phyloP scores from a whole-genome alignment of 2,113 vertebrate species.

The Hemiscyllium ocellatum region DNA sequence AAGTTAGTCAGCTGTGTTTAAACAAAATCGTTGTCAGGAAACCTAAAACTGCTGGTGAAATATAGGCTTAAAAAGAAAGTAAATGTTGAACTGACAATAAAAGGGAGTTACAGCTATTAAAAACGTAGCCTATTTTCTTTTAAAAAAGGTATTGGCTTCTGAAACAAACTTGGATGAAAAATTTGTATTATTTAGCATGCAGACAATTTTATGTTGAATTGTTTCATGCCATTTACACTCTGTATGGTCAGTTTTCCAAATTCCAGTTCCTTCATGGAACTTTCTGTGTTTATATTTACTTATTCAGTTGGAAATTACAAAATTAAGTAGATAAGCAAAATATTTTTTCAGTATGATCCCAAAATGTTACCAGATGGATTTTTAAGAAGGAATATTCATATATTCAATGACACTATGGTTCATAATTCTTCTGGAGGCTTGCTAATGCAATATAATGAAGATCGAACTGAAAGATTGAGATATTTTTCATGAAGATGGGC shows the following conservation, averaged over 20 bases:
- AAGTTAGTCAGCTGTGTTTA: not conserved
- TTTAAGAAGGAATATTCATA: not conserved
- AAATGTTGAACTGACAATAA: not conserved
- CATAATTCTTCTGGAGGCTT: not conserved
- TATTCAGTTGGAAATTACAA: not conserved
- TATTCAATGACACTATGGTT: not conserved
- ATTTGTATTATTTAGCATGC: not conserved
- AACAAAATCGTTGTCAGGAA: not conserved
- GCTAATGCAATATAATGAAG: not conserved
- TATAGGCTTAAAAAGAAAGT: not conserved
- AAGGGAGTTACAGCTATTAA: not conserved
- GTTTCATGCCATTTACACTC: not conserved
- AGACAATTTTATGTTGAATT: not conserved
- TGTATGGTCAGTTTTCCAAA: not conserved
- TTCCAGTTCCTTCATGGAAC: not conserved
- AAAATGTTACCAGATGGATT: not conserved
- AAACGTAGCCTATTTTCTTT: not conserved
- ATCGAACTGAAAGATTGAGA: not conserved
- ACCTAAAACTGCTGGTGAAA: not conserved
- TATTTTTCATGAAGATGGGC: not conserved
- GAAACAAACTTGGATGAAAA: not conserved
- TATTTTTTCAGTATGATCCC: not conserved
- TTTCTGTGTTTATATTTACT: not conserved
- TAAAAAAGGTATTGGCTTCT: not conserved
- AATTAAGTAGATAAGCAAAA: not conserved